Base-by-base conservation (phyloP, 2,113 vertebrate species). In the Chlamydotis undulata region DNA sequence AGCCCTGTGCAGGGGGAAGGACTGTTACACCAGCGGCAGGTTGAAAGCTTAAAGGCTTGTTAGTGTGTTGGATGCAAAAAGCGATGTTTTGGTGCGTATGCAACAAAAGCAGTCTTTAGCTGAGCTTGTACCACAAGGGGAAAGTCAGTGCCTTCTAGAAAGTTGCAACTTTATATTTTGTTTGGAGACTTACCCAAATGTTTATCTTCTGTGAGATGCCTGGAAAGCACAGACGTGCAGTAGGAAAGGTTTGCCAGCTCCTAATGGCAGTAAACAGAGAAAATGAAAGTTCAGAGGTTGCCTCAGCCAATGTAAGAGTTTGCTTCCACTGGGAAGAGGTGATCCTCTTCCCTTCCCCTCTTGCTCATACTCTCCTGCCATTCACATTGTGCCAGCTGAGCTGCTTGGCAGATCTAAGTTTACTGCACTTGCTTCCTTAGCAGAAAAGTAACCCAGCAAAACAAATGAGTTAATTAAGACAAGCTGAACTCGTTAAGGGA, bases 381-480 rank as follows among this genome's bases (percentile, higher is more conserved):
- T 81, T 93, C 9, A 2, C 25, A 7, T 81, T 81, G 79, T 92
- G 86, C 83, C 76, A 71, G 14, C 86, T 63, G 73, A 93, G 29
- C 86, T 81, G 41, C 73, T 71, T 87, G 71, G 94, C 73, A 74
- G 17, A 52, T 39, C n/a, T 29, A 29, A 67, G 86, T 71, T 93
- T 86, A 84, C 81, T 93, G 50, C 52, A 8, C 59, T 84, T 83
- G 31, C 73, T 81, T 94, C 47, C 56, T 81, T 81, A 91, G 77
- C 80, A 71, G 86, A 83, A 47, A 78, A 63, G 56, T 90, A 92
- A 87, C 55, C n/a, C 86, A 85, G 75, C 53, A 85, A 90, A 94
- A 95, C 68, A 92, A 90, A 80, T 57, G 83, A 14, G 4, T 89
- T 90, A 89, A 87, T 95, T 93, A 95, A 85, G 53, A 91, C 26